Evolutionary conservation across 2,797 vertebrate species (phyloP).

Genomic region (Sebastes umbrosus): DNA sequence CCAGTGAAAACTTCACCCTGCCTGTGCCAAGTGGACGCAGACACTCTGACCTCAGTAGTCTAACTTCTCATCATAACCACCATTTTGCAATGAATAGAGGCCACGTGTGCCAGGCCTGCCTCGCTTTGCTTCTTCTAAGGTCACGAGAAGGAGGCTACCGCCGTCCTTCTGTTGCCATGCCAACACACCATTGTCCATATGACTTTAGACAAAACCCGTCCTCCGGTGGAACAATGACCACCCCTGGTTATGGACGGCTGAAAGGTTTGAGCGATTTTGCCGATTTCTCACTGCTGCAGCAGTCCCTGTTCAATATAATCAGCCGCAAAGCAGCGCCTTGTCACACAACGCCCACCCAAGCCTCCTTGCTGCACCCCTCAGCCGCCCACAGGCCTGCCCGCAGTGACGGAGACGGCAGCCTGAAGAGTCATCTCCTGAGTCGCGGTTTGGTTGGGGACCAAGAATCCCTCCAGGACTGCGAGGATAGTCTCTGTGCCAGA

Average conservation of each 20-base stretch:
- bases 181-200: constrained; percentile 50
- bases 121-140: constrained; percentile 61
- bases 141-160: constrained; percentile 33
- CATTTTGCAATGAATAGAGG: constrained; percentile 23
- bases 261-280: constrained; percentile 69
- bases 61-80: constrained; percentile 59
- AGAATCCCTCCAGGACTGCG: constrained; percentile 39
- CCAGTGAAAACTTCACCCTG: constrained; percentile 6
- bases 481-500: constrained; percentile 62
- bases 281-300: constrained; percentile 79
- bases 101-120: constrained; percentile 71
- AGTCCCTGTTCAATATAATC: constrained; percentile 82
- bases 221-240: constrained; percentile 14
- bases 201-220: constrained; percentile 29
- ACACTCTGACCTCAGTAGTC: constrained; percentile 76
- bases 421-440: constrained; percentile 20
- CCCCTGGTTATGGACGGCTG: constrained; percentile 27
- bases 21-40: constrained; percentile 57
- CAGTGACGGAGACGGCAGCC: constrained; percentile 58
- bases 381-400: constrained; percentile 26
- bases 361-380: constrained; percentile 27
- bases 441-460: constrained; percentile 41
- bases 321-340: constrained; percentile 65
- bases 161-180: constrained; percentile 1
- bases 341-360: constrained; percentile 35